Evolutionary conservation across 92 coral and sea anemone species (phyloP).

Genomic region (Zoanthus sociatus): DNA sequence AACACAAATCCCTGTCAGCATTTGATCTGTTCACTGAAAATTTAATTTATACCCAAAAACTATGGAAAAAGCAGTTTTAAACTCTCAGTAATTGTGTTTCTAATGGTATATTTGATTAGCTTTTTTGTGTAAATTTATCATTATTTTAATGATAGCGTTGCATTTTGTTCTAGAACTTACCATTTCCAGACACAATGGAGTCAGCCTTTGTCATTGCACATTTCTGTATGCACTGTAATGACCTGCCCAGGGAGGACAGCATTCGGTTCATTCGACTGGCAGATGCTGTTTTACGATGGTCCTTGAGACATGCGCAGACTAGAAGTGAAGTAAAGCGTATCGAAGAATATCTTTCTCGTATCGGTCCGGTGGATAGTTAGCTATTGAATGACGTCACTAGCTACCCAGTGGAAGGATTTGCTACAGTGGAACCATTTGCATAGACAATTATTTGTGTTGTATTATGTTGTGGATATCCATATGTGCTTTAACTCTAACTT

Average conservation of each 20-base stretch:
- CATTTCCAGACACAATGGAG: slow-evolving; percentile 89
- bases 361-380: not conserved
- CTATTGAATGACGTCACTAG: not conserved
- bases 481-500: too few relatives aligned
- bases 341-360: not conserved
- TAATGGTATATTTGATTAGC: too few relatives aligned
- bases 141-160: not conserved
- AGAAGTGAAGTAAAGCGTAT: slow-evolving; percentile 46
- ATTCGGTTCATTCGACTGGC: slow-evolving; percentile 61
- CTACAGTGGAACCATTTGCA: too few relatives aligned
- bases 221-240: slow-evolving; percentile 61
- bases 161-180: slow-evolving; percentile 72
- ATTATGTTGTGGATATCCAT: too few relatives aligned
- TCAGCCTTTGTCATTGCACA: slow-evolving; percentile 74
- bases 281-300: slow-evolving; percentile 63
- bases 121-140: too few relatives aligned
- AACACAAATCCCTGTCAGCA: too few relatives aligned
- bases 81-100: too few relatives aligned
- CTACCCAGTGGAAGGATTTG: too few relatives aligned
- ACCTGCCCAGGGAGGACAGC: slow-evolving; percentile 48
- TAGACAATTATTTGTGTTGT: too few relatives aligned
- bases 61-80: too few relatives aligned
- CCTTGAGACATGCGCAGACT: slow-evolving; percentile 73
- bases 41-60: too few relatives aligned
- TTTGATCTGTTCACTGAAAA: too few relatives aligned